Conservation (phyloP, 2,113 vertebrate species). For the Dicaeum eximium region DNA sequence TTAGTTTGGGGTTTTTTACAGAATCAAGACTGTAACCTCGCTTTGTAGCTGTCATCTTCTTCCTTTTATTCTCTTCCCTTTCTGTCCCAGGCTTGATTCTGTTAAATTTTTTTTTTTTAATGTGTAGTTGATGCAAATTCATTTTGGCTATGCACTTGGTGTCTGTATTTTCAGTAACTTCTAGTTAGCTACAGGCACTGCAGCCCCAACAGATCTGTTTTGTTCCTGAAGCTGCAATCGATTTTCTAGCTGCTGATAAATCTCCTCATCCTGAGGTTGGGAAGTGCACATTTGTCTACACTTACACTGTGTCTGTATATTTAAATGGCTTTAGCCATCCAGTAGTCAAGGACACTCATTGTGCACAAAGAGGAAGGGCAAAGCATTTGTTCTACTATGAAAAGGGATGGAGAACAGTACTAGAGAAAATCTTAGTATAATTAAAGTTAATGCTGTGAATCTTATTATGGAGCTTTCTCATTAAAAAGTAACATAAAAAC, state of each 20-base stretch:
- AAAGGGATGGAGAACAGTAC: neutral
- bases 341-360: neutral
- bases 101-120: neutral
- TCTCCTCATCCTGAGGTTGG: neutral
- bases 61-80: neutral
- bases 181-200: neutral
- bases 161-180: neutral
- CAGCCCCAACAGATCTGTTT: neutral
- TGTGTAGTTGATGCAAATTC: neutral
- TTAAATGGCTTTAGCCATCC: neutral
- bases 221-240: neutral
- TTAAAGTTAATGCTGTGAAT: neutral
- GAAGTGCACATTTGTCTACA: neutral
- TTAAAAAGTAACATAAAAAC: neutral
- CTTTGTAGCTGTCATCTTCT: neutral
- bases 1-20: neutral
- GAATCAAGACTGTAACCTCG: neutral
- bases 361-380: neutral
- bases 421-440: neutral
- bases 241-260: neutral
- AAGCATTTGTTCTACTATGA: neutral
- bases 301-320: fast-evolving
- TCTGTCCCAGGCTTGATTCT: neutral
- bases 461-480: neutral
- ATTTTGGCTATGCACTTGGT: neutral